Conservation (phyloP, 64 coral and sea anemone genomes). For the Montipora cactus region DNA sequence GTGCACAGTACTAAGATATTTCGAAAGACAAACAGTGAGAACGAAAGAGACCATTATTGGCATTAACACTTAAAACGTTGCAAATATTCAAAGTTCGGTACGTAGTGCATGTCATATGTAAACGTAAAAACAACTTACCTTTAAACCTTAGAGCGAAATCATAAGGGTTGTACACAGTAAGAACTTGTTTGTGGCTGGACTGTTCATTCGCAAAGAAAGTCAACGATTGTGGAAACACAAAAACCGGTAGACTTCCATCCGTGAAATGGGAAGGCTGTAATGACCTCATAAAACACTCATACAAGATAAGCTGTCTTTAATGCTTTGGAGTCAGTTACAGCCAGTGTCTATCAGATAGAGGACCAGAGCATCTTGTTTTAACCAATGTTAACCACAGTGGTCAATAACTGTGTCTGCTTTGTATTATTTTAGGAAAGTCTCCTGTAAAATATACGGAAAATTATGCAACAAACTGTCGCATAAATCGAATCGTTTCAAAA, state of each 20-base stretch:
- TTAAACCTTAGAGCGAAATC: conserved; percentile 94
- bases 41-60: too few relatives aligned
- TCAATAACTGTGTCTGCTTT: not conserved
- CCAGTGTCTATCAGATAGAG: not conserved
- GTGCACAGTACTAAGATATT: conserved; percentile 84
- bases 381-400: not conserved
- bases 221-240: conserved; percentile 95
- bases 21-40: not conserved
- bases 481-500: too few relatives aligned
- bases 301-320: conserved; percentile 6
- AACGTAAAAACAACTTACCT: conserved; percentile 50
- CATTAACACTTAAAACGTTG: too few relatives aligned
- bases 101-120: not conserved
- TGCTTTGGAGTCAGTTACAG: not conserved
- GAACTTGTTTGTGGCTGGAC: conserved; percentile 91
- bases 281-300: conserved; percentile 92
- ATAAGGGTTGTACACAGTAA: conserved; percentile 99
- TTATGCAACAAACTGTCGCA: not conserved
- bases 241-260: conserved; percentile 97
- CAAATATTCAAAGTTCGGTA: too few relatives aligned
- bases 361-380: not conserved
- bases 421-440: not conserved
- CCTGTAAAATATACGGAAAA: not conserved
- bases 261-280: conserved; percentile 91
- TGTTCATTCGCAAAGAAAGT: conserved; percentile 96